These are phyloP conservation scores for Sylvietta virens DNA, from an alignment of 2,113 vertebrate genomes.

Conservation along the genomic window DNA sequence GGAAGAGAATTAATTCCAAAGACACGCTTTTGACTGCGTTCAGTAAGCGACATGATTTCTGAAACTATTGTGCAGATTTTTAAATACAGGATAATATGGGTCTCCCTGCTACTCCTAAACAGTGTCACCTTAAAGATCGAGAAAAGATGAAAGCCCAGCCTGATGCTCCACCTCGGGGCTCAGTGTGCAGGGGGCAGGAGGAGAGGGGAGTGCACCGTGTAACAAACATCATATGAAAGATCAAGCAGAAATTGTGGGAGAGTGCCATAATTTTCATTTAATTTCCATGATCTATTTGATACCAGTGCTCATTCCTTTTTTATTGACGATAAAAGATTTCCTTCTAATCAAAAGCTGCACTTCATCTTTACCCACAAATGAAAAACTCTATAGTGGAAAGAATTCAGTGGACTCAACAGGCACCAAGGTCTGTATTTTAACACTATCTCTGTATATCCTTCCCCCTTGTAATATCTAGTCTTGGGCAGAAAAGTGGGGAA, in stretches of 20 bases:
- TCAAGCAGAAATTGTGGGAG: conserved; percentile 36
- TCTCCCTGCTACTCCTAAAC: neutral
- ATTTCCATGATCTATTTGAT: conserved; percentile 61
- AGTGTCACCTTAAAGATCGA: conserved; percentile 1
- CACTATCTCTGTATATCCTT: neutral
- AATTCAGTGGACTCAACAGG: conserved; percentile 62
- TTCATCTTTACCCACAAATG: conserved; percentile 51
- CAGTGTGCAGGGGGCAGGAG: neutral
- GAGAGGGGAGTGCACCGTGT: neutral
- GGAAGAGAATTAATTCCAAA: conserved; percentile 13
- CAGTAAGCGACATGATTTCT: neutral
- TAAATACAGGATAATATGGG: neutral
- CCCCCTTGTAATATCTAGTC: neutral
- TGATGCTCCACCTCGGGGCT: conserved; percentile 22
- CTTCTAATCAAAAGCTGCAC: conserved; percentile 62
- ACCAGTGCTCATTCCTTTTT: conserved; percentile 6
- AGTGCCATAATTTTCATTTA: conserved; percentile 56
- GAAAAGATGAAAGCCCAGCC: neutral
- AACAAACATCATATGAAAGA: conserved; percentile 40
- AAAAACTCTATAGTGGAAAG: conserved; percentile 42
- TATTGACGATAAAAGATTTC: conserved; percentile 55
- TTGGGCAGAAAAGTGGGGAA: conserved; percentile 17
- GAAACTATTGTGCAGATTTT: neutral
- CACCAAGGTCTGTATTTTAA: neutral
- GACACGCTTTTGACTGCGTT: neutral